A percentile compares a stretch with the other conserved stretches of the same genome.
phyloP scores from a whole-genome alignment of 2,113 vertebrate genomes.

The Serinus canaria region DNA sequence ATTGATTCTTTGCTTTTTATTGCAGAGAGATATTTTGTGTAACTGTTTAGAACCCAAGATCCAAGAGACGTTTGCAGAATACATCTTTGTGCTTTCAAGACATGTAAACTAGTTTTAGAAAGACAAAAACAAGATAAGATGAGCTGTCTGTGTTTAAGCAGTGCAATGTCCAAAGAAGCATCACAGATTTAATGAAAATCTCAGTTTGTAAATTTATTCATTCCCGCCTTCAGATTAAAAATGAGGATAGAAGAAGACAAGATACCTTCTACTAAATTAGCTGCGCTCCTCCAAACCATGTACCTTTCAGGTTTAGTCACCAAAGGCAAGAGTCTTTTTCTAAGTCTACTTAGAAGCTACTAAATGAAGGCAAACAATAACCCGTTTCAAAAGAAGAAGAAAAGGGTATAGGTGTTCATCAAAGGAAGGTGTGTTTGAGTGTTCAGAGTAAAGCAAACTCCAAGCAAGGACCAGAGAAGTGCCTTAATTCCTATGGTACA shows the following conservation, averaged over 20 bases:
- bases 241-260: background rate
- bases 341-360: background rate
- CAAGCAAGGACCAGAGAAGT: background rate
- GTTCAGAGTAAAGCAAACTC: background rate
- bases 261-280: background rate
- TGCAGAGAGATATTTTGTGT: background rate
- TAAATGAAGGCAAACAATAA: background rate
- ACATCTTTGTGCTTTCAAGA: background rate
- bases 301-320: background rate
- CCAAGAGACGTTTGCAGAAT: background rate
- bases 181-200: background rate
- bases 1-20: background rate
- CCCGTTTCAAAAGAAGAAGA: background rate
- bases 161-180: background rate
- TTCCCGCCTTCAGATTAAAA: background rate
- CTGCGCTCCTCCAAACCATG: background rate
- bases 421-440: background rate
- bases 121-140: background rate
- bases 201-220: background rate
- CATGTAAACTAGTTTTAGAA: background rate
- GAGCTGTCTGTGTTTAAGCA: background rate
- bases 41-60: background rate
- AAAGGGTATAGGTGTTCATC: background rate
- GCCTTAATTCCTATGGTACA: background rate
- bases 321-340: background rate